Base-by-base conservation (phyloP, 2,888 invertebrate genomes). In the Heteromurus nitidus region DNA sequence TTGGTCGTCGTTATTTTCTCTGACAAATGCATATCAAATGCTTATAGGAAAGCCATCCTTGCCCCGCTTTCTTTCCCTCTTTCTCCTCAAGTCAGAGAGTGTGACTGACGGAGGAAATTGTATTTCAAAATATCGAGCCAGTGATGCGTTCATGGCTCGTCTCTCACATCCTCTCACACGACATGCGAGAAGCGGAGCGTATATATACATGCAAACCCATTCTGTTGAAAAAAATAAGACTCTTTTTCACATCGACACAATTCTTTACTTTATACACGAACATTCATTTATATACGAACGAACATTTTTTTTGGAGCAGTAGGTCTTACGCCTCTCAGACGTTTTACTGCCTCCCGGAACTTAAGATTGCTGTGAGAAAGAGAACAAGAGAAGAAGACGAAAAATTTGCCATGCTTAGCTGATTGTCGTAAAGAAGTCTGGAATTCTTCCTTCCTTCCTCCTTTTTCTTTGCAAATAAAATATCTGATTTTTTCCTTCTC, bases 51-150 rank as follows among this genome's bases (percentile, higher is more conserved):
- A 47, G n/a, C 47, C 36, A 36, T 47, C 47, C 11, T 47, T 47
- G 7, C 47, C n/a, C n/a, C n/a, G 47, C 47, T n/a, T 47, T 60
- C 24, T 18, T 55, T 58, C 22, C 47, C 31, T 50, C 65, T 18
- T 55, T 67, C 67, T 58, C 44, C 44, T 75, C 36, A 42, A 50
- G n/a, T 18, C 53, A 42, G 31, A 67, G 55, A 69, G 62, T 85
- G 83, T 85, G 83, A 85, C 67, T 85, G 85, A 83, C 85, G 80
- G 85, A 85, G 82, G 85, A 85, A 85, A 85, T 85, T 85, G 85
- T 80, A 79, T 83, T 85, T 81, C 82, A 83, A 85, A 84, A 82
- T 83, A 85, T 82, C 82, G 80, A 83, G 74, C 69, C 76, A 83
- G 67, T 83, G 83, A 85, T 83, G 83, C 83, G 83, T 85, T 74